Percentiles rank a stretch among this genome's conserved stretches.
Conservation (phyloP, 2,888 invertebrate genomes). For the Ischnus inquisitorius region DNA sequence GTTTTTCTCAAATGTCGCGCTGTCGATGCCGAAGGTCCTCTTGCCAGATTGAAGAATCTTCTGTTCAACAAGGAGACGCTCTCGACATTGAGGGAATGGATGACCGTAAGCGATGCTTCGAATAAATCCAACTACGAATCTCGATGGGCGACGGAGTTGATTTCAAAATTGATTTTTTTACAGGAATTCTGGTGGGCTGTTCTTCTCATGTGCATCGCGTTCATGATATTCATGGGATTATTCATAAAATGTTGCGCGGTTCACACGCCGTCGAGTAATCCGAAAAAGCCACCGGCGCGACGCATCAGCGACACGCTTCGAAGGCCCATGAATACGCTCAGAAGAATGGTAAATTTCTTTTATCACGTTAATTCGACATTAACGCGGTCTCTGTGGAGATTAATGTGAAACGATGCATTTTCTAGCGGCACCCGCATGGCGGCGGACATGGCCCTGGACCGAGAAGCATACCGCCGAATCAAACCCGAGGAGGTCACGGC, state of each 20-base stretch:
- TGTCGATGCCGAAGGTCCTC: conserved; percentile 99
- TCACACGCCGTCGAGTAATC: conserved; percentile 99
- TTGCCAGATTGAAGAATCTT: conserved; percentile 98
- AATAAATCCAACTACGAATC: too few relatives aligned
- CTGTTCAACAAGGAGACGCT: conserved; percentile 96
- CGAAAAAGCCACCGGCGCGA: conserved; percentile 97
- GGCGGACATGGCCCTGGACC: conserved; percentile 80
- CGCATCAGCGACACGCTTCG: conserved; percentile 96
- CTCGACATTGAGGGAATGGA: conserved; percentile 95
- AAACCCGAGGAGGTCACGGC: conserved; percentile 79
- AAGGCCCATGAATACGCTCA: conserved; percentile 95
- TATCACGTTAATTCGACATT: background rate
- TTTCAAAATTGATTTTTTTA: background rate
- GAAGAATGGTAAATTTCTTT: conserved; percentile 90
- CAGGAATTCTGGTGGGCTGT: conserved; percentile 98
- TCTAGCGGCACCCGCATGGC: conserved; percentile 85
- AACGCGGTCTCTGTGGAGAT: background rate
- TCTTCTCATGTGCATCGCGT: conserved; percentile 94
- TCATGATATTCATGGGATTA: conserved; percentile 98
- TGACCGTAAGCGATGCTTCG: conserved; percentile 88
- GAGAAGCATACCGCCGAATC: conserved; percentile 81
- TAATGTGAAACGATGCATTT: conserved; percentile 15
- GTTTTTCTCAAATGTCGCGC: conserved; percentile 99
- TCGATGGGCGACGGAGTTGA: too few relatives aligned
- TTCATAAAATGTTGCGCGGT: conserved; percentile 99